Evolutionary conservation across 2,113 vertebrate species (phyloP), one percentile per base, ranked within the genome.

Genomic region (Abramis brama): DNA sequence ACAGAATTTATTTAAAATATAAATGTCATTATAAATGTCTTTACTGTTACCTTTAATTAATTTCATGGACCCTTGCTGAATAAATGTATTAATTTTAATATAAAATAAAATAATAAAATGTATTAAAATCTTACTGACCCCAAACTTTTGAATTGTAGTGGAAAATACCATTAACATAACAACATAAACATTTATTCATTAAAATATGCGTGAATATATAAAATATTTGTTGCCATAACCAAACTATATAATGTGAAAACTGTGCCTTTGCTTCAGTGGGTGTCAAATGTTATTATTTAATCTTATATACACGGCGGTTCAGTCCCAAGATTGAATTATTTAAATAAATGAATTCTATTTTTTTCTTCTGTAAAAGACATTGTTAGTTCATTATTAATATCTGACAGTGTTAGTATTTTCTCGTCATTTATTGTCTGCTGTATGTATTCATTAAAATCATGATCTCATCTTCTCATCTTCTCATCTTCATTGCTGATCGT

Each of bases 311-410:
- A 43, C 3, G 10, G 36, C 9, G 4, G 17, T 43, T 39, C 36
- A n/a, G 70, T 73, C 6, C 59, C 25, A 12, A 60, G 59, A 23
- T 21, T 39, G 3, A 73, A 45, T 73, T 73, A 43, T 71, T 71
- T 43, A 5, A 64, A 64, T 64, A 15, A 21, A 6, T 71, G 43
- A 0, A 23, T 71, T 23, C 9, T 9, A 71, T 3, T 19, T 39
- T 43, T 43, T 70, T 70, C 33, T 21, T 10, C 33, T 23, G 68
- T 8, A 39, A 73, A 71, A 71, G 70, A 73, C 21, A 2, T 43
- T n/a, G 36, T 73, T 73, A 73, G 70, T 73, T 39, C 36, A 73
- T 73, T 73, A n/a, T 73, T 50, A 52, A 52, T 76, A 45, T 25
- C 73, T 76, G 33, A 33, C 33, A 3, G 3, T 33, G 33, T 33